phyloP scores from a whole-genome alignment of 2,888 invertebrate species.

The Tachina fera region DNA sequence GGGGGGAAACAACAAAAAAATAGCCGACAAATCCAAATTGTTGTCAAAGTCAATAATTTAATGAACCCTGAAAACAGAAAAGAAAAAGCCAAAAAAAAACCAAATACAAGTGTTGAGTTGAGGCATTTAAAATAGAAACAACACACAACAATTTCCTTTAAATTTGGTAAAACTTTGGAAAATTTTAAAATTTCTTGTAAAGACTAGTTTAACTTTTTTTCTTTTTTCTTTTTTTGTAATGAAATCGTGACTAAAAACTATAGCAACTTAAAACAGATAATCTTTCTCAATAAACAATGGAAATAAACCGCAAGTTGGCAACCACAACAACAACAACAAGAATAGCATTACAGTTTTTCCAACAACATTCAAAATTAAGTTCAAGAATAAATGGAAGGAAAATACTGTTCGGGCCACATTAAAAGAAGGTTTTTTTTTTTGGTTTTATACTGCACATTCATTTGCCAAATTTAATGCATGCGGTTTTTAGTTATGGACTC shows the following conservation, averaged over 20 bases:
- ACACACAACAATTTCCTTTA: conserved; percentile 34
- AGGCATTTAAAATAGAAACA: conserved; percentile 35
- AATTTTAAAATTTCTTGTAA: conserved; percentile 22
- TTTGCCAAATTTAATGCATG: conserved; percentile 30
- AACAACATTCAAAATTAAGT: conserved; percentile 65
- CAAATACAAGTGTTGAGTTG: conserved; percentile 37
- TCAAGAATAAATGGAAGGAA: conserved; percentile 65
- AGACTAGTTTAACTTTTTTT: neutral
- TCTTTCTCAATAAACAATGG: conserved; percentile 63
- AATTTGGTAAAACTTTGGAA: conserved; percentile 11
- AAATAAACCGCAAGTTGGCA: conserved; percentile 54
- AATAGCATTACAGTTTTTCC: conserved; percentile 33
- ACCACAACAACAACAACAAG: conserved; percentile 24
- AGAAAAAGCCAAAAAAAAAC: conserved; percentile 23
- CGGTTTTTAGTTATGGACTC: neutral
- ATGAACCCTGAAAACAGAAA: conserved; percentile 66
- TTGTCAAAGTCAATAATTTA: conserved; percentile 69
- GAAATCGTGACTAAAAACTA: conserved; percentile 62
- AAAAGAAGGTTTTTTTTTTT: conserved; percentile 19
- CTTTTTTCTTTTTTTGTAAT: neutral
- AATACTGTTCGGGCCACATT: neutral
- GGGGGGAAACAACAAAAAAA: neutral
- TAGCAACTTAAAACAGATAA: conserved; percentile 45
- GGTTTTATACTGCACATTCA: conserved; percentile 7
- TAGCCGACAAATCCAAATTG: conserved; percentile 31